A percentile compares a stretch with the other conserved stretches of the same genome.
Conservation (phyloP, 2,888 invertebrate genomes). For the Synanthedon vespiformis region DNA sequence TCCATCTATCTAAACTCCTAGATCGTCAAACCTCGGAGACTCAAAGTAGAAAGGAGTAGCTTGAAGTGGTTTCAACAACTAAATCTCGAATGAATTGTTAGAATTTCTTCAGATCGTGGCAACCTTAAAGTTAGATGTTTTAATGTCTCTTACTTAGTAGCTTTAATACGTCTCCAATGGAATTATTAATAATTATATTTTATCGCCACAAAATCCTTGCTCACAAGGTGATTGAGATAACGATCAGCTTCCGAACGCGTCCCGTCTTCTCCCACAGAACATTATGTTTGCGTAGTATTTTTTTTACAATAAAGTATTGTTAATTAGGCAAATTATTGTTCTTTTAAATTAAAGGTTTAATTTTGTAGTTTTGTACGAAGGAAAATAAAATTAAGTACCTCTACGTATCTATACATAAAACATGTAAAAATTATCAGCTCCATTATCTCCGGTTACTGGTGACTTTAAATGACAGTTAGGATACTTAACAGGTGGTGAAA, state of each 20-base stretch:
- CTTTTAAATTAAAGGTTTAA: conserved; percentile 1
- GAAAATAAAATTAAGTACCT: too few species aligned
- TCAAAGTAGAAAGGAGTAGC: too few species aligned
- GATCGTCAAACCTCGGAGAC: too few species aligned
- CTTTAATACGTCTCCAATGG: background rate
- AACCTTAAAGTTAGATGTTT: conserved; percentile 10
- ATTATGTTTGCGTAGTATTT: conserved; percentile 10
- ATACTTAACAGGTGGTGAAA: too few species aligned
- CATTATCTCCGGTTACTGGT: too few species aligned
- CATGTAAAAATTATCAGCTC: too few species aligned
- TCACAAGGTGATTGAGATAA: conserved; percentile 37
- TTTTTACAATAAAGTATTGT: conserved; percentile 4
- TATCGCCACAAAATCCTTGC: conserved; percentile 30
- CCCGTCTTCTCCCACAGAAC: conserved; percentile 20
- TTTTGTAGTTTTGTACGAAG: too few species aligned
- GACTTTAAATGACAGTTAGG: too few species aligned
- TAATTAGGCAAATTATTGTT: conserved; percentile 14
- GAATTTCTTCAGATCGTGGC: conserved; percentile 1
- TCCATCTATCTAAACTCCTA: too few species aligned
- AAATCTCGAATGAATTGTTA: too few species aligned
- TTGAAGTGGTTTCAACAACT: too few species aligned
- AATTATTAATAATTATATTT: conserved; percentile 15
- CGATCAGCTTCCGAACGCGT: conserved; percentile 34
- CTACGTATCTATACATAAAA: too few species aligned
- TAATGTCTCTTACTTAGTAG: background rate